Conservation (phyloP, 2,888 invertebrate genomes). For the Pilophorus perplexus region DNA sequence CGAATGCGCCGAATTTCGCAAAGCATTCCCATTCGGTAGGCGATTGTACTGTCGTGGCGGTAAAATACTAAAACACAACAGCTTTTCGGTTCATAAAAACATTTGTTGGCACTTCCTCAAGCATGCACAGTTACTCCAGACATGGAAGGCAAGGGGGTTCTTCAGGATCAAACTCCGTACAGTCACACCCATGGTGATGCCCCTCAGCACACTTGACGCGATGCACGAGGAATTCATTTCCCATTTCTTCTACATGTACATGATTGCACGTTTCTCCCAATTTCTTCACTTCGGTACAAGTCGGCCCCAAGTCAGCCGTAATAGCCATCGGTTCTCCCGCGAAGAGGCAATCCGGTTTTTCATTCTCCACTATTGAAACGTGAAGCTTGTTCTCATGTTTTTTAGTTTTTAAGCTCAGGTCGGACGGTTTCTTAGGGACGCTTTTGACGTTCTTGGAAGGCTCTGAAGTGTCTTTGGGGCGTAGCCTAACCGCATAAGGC, state of each 20-base stretch:
- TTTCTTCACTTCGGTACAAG: neutral
- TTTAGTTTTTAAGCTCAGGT: neutral
- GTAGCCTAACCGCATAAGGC: neutral
- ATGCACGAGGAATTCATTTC: neutral
- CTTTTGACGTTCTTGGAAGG: neutral
- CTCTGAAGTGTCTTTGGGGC: neutral
- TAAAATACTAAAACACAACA: too few relatives aligned
- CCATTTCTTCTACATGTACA: neutral
- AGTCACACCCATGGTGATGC: slow-evolving; percentile 3
- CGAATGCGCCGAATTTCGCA: too few relatives aligned
- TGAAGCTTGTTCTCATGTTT: neutral
- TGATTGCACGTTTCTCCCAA: neutral
- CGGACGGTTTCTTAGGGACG: neutral
- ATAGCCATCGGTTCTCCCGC: neutral
- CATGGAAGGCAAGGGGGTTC: too few relatives aligned
- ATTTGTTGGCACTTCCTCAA: too few relatives aligned
- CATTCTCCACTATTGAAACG: neutral
- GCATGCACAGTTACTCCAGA: too few relatives aligned
- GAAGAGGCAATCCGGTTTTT: neutral
- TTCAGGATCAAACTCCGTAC: neutral
- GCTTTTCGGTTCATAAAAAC: too few relatives aligned
- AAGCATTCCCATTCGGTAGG: too few relatives aligned
- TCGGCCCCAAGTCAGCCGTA: neutral
- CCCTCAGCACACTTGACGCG: neutral
- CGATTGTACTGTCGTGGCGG: too few relatives aligned